Base-by-base conservation (phyloP, 2,113 vertebrate genomes). In the Nansenia antarctica region DNA sequence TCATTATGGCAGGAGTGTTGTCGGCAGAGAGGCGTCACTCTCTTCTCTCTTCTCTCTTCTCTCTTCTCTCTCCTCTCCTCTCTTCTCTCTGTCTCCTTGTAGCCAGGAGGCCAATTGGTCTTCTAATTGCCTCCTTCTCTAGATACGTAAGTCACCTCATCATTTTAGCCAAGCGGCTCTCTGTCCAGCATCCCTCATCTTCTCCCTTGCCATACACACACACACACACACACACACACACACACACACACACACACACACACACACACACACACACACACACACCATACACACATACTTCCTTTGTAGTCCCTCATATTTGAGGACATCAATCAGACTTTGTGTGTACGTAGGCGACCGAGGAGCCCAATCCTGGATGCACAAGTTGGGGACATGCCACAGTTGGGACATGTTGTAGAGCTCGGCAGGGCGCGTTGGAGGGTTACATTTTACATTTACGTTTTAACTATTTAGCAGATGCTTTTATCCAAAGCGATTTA, bases 111-210 rank as follows among this genome's bases (percentile, higher is more conserved):
- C 11, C 70, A 81, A 20, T 71, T 14, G 9, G 62, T 66, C 57
- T 67, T 76, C 32, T 87, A 78, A 83, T 81, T 72, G 54, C 32
- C 61, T 76, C 54, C 61, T 67, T 74, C 70, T 77, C 54, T 61
- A 72, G 69, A 60, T 70, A 72, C n/a, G n/a, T n/a, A 65, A 76
- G 62, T 70, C 66, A 77, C 69, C 67, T 81, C 68, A 68, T 74
- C 53, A 64, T 67, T 82, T 76, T 58, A 37, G 18, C 39, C 70
- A 65, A 72, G 59, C 65, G 63, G 49, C 47, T 72, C 52, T 69
- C 61, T 58, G 53, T 85, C 65, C n/a, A 42, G 32, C 55, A 67
- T 73, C 34, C 66, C 47, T 77, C 55, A 72, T 65, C 59, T 22
- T 55, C 26, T 27, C 18, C 57, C 57, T 7, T 24, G 15, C 12